These are phyloP conservation scores for Drosophila auraria DNA, from an alignment of 1,140 invertebrate genomes.

Conservation along the genomic window DNA sequence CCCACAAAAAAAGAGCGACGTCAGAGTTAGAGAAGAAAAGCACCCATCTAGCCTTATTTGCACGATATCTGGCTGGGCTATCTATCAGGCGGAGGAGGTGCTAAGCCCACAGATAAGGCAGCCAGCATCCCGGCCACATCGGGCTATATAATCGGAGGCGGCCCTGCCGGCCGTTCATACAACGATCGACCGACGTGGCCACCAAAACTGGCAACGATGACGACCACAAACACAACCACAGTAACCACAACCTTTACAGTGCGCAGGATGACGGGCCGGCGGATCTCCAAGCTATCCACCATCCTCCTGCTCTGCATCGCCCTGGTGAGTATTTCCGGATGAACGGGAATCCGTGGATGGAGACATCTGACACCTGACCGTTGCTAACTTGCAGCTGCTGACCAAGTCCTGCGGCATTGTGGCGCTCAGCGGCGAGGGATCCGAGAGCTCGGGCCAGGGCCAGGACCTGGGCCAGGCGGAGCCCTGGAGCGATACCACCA, in stretches of 20 bases:
- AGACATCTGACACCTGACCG: conserved; percentile 37
- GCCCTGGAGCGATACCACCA: conserved; percentile 51
- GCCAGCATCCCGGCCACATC: conserved; percentile 38
- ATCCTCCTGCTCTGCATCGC: conserved; percentile 60
- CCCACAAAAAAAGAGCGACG: conserved; percentile 20
- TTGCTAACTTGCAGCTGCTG: conserved; percentile 60
- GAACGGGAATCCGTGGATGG: not conserved
- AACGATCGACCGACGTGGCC: conserved; percentile 81
- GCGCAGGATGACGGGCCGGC: conserved; percentile 36
- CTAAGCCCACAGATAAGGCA: conserved; percentile 57
- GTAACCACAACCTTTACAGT: conserved; percentile 39
- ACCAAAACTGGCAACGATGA: conserved; percentile 63
- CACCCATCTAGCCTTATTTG: conserved; percentile 52
- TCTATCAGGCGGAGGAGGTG: conserved; percentile 39
- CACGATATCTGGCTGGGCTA: conserved; percentile 48
- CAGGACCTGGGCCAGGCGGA: conserved; percentile 36
- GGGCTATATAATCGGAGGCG: conserved; percentile 60
- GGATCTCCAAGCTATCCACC: conserved; percentile 44
- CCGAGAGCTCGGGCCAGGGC: conserved; percentile 4
- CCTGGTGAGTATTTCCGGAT: conserved; percentile 50
- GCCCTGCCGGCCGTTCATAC: conserved; percentile 61
- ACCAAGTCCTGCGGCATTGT: conserved; percentile 66
- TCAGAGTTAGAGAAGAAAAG: conserved; percentile 37
- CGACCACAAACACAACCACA: conserved; percentile 12
- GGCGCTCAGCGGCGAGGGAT: conserved; percentile 56